A percentile compares a stretch with the other conserved stretches of the same genome.
Evolutionary conservation across 2,113 vertebrate genomes (phyloP).

Genomic region (Lepidiolamprologus cunningtoni): DNA sequence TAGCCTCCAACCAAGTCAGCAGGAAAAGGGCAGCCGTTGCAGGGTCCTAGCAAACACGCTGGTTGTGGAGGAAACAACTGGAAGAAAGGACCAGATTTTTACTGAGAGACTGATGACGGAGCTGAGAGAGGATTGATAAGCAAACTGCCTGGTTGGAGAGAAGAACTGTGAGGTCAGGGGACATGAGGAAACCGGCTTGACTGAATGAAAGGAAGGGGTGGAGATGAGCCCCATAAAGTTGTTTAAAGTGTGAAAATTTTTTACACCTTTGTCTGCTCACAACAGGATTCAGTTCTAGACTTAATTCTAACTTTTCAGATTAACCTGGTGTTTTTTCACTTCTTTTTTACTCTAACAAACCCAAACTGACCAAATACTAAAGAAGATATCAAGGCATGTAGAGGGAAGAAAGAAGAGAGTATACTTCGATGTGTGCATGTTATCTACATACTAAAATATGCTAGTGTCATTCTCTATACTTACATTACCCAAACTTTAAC

Average conservation of each 20-base stretch:
- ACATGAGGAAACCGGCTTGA: conserved; percentile 41
- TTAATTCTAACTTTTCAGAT: neutral
- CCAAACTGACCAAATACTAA: neutral
- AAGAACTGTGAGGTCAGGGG: conserved; percentile 25
- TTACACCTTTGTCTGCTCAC: neutral
- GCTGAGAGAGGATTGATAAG: conserved; percentile 67
- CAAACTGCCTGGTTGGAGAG: conserved; percentile 41
- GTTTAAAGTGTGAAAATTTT: neutral
- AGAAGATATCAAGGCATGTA: neutral
- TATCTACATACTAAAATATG: conserved; percentile 19
- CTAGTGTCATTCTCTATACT: neutral
- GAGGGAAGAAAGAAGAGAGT: neutral
- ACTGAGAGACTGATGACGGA: conserved; percentile 59
- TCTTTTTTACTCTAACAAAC: neutral
- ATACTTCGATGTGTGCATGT: neutral
- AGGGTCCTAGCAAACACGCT: conserved; percentile 50
- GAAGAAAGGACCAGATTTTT: conserved; percentile 51
- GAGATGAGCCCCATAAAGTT: conserved; percentile 40
- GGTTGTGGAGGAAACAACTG: conserved; percentile 66
- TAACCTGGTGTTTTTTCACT: neutral
- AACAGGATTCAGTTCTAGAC: neutral
- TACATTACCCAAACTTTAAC: conserved; percentile 15
- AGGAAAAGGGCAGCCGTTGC: conserved; percentile 63
- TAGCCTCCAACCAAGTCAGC: conserved; percentile 53
- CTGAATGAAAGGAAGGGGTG: conserved; percentile 59